A percentile compares a stretch with the other conserved stretches of the same genome.
These are phyloP conservation scores for Cydia splendana DNA, from an alignment of 1,140 invertebrate genomes.

Conservation along the genomic window DNA sequence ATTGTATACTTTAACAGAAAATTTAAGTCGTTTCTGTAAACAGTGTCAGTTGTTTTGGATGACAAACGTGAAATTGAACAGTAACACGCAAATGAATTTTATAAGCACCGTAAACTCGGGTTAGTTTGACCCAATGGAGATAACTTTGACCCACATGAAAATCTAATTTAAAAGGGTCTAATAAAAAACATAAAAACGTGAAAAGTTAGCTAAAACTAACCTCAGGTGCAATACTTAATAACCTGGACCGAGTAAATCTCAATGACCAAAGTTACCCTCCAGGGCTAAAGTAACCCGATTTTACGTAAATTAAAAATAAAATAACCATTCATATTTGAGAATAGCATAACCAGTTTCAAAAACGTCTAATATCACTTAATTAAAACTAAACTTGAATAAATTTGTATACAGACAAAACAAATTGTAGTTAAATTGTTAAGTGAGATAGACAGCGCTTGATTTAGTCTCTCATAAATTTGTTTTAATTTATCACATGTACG, in stretches of 20 bases:
- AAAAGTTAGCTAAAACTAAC: too few relatives aligned
- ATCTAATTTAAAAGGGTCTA: too few relatives aligned
- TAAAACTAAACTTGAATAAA: neutral
- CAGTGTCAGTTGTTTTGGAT: neutral
- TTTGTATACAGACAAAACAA: slow-evolving; percentile 7
- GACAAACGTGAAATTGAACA: neutral
- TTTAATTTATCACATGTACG: slow-evolving; percentile 10
- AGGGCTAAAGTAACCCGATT: too few relatives aligned
- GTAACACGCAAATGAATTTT: neutral
- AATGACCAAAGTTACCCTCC: too few relatives aligned
- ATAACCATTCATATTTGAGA: neutral
- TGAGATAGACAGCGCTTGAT: slow-evolving; percentile 3
- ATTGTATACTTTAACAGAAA: slow-evolving; percentile 45
- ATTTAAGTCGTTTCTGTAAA: neutral
- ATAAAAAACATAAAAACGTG: too few relatives aligned
- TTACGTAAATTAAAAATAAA: neutral
- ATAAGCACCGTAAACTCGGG: neutral
- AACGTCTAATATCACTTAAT: neutral
- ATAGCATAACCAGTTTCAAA: too few relatives aligned
- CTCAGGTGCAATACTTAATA: too few relatives aligned
- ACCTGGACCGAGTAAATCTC: too few relatives aligned
- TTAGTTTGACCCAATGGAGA: too few relatives aligned
- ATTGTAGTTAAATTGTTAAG: neutral
- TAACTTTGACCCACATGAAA: too few relatives aligned
- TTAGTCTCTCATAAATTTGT: slow-evolving; percentile 7